Evolutionary conservation across 1,140 invertebrate species (phyloP), one percentile per base, ranked within the genome.

Genomic region (Atta colombica): DNA sequence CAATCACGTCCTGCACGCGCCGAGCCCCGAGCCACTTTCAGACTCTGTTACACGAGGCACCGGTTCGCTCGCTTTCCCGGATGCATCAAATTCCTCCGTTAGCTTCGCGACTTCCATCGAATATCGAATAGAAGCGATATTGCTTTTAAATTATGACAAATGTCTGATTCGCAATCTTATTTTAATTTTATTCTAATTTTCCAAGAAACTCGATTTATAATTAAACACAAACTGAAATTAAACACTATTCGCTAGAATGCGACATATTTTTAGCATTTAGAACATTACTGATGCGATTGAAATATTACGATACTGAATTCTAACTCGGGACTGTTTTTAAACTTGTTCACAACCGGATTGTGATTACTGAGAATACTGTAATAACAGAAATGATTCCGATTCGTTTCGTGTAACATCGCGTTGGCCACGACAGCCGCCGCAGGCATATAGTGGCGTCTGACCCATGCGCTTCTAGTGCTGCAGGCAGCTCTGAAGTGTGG

Each of bases 1-100:
- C 94, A 95, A 95, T 95, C 94, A 94, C 94, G 93, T 94, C 93
- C 92, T 95, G 95, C 95, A 95, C 95, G 95, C 94, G 95, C 94
- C 95, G 94, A 92, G 94, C 93, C 93, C 90, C 93, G 90, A 94
- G 94, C 94, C 92, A 93, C 93, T 92, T 93, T 92, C 90, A 92
- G 94, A 81, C 92, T 51, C 85, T 90, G 93, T 93, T 95, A 94
- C 94, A 94, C 94, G 94, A 94, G 85, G 94, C 87, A 86, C 39
- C 8, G 31, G 4, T 35, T 86, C 66, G 71, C 35, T 63, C 84
- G 25, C 45, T 31, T 74, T 87, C 88, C 89, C 88, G 88, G 51
- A 81, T 63, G 51, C 18, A 45, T 16, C 18, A 6, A 45, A 69
- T 55, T 72, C 12, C 12, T 45, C n/a, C 28, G 12, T 45, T 16